Evolutionary conservation across 1,140 invertebrate species (phyloP).

Genomic region (Bombus cullumanus): DNA sequence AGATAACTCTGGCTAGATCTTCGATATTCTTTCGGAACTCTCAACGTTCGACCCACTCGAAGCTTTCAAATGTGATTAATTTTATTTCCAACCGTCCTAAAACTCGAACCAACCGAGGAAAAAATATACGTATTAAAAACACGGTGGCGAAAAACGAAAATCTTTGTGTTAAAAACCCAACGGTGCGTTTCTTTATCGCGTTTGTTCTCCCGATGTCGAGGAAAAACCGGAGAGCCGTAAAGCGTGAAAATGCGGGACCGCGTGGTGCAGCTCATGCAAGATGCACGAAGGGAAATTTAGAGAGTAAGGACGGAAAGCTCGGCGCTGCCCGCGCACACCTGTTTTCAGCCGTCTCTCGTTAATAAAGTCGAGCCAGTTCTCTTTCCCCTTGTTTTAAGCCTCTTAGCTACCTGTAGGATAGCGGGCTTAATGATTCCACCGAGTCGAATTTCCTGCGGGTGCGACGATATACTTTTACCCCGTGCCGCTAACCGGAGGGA

Average conservation of each 20-base stretch:
- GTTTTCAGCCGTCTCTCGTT: conserved; percentile 39
- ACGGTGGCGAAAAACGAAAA: neutral
- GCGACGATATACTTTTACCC: neutral
- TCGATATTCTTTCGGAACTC: neutral
- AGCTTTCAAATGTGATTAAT: neutral
- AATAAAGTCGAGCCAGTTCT: conserved; percentile 27
- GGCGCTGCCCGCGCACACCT: neutral
- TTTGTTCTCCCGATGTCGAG: neutral
- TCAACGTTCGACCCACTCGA: neutral
- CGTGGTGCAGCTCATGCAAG: neutral
- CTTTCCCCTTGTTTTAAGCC: conserved; percentile 32
- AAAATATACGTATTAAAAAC: neutral
- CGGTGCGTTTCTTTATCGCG: no score
- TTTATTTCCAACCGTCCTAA: neutral
- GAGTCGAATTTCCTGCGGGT: conserved; percentile 31
- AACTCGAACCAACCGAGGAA: neutral
- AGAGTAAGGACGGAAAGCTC: neutral
- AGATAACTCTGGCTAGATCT: neutral
- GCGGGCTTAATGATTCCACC: conserved; percentile 41
- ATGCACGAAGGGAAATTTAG: neutral
- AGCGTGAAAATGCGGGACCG: neutral
- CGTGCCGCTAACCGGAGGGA: neutral
- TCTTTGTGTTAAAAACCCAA: neutral
- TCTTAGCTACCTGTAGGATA: conserved; percentile 40
- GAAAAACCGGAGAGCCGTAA: neutral